Base-by-base conservation (phyloP, 2,113 vertebrate species). In the Geothlypis trichas region DNA sequence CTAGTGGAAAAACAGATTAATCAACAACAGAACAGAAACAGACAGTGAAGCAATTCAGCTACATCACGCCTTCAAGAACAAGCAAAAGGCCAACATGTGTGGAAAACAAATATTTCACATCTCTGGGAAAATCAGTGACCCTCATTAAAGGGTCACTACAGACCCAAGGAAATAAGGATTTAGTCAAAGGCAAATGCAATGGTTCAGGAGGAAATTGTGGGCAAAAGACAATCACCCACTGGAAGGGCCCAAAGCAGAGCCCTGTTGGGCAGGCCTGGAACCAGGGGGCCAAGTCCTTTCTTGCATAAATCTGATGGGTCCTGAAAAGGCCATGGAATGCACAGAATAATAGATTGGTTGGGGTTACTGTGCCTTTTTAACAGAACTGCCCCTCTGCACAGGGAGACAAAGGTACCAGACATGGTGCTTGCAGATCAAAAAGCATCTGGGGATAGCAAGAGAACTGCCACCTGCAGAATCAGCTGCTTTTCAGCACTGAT, bases 1-100 rank as follows among this genome's bases (percentile, higher is more conserved):
- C 77, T 84, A 69, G 57, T 31, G n/a, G 78, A 97, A 96, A 95
- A 91, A 85, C 54, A 95, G 79, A 92, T 96, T 95, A 96, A 97
- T 85, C 84, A 94, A 89, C 42, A 96, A 18, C n/a, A 74, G 55
- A 95, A 96, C 58, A 92, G 52, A 95, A 85, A 73, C 33, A 63
- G 80, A 83, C 39, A 84, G 71, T 9, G 1, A 85, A 69, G 63
- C 55, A 88, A 80, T 77, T 89, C 61, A 16, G 52, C 72, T 44
- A 49, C 59, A 30, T 31, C 1, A 2, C 1, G 0, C 49, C 93
- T 89, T 77, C 90, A 89, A 85, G 44, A 88, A 61, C 27, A 79
- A 87, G 62, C 72, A 84, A 88, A 74, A 41, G 46, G 35, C 62
- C 65, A 79, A 17, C 3, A 26, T 28, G 19, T 42, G 41, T 21